A percentile compares a stretch with the other conserved stretches of the same genome.
Conservation (phyloP, 1,140 invertebrate species). For the Mizuhopecten yessoensis region DNA sequence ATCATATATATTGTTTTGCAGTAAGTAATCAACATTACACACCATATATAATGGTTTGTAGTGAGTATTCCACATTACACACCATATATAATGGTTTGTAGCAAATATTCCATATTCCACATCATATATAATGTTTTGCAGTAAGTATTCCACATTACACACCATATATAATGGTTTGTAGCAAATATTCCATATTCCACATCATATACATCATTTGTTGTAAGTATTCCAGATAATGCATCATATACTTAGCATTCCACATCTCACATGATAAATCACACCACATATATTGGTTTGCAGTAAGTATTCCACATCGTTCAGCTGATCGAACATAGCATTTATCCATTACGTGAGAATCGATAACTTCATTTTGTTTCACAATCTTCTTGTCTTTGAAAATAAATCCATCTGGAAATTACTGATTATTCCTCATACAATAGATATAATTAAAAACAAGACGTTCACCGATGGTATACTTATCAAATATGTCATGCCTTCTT, state of each 20-base stretch:
- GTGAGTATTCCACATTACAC: not conserved
- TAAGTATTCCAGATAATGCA: not conserved
- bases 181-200: no score
- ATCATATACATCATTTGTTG: no score
- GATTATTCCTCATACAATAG: no score
- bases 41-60: not conserved
- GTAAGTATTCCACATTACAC: not conserved
- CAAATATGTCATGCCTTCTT: no score
- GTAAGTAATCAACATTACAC: not conserved
- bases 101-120: not conserved
- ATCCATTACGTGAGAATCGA: not conserved
- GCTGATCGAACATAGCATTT: no score
- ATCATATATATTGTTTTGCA: not conserved
- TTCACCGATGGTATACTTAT: no score
- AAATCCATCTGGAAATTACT: no score
- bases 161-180: no score
- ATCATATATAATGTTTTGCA: not conserved
- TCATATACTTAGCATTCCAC: not conserved
- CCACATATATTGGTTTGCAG: not conserved
- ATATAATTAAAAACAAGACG: no score
- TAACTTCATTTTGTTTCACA: not conserved
- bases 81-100: not conserved
- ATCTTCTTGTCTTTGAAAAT: no score
- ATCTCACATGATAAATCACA: not conserved
- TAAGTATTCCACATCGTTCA: not conserved